Base-by-base conservation (phyloP, 2,113 vertebrate genomes). In the Garra rufa region DNA sequence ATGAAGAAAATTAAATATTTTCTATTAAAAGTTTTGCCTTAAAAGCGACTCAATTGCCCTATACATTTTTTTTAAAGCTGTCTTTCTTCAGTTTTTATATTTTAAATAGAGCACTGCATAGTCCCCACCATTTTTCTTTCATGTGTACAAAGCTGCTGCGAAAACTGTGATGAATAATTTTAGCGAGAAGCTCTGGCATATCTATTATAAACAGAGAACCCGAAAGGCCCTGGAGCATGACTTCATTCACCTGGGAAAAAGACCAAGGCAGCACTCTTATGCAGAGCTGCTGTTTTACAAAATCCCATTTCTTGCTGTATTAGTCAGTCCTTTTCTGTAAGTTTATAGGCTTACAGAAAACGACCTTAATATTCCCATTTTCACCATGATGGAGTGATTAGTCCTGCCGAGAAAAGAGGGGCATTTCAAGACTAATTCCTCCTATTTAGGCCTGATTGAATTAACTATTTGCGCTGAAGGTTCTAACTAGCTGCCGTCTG, bases 201-300 rank as follows among this genome's bases (percentile, higher is more conserved):
- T 82, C 80, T 70, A 55, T 70, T 70, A 82, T 82, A 82, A 82
- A 82, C 80, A 82, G 80, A 55, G 52, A 82, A 34, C 80, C 46
- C 21, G 30, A 70, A 82, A 70, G 80, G 48, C 65, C 65, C 65
- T 82, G 80, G 63, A 71, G 44, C 80, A 71, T 82, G 80, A 82
- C 80, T 82, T 71, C 80, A 70, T 82, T 82, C 80, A 82, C 65
- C 65, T 82, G 80, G 80, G 80, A 82, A 82, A 82, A 81, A 82
- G 28, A 69, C 44, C 79, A 70, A 70, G 65, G 65, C 80, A 52
- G 65, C 65, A 77, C 30, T 77, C 75, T 77, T 67, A 21, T 80
- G 44, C 59, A 30, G 73, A 75, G 43, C 73, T 70, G 19, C 80
- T 82, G 80, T 82, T 55, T 50, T 41, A 82, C 80, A 69, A 82